A percentile compares a stretch with the other conserved stretches of the same genome.
These are phyloP conservation scores for Epinotia brunnichana DNA, from an alignment of 2,888 invertebrate species.

Conservation along the genomic window DNA sequence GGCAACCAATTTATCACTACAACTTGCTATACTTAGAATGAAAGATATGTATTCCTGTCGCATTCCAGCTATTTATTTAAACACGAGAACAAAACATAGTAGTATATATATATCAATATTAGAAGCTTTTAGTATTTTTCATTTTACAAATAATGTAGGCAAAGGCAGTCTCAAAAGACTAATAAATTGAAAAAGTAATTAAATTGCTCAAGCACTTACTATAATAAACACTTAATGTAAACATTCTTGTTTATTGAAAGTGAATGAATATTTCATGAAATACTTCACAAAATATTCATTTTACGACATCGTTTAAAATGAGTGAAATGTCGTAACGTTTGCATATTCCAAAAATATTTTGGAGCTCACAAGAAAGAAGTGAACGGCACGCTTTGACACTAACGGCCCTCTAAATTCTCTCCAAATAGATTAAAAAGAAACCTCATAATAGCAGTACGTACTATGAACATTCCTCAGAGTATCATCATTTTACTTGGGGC, in stretches of 20 bases:
- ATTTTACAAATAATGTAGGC: not conserved
- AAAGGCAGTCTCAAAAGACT: not conserved
- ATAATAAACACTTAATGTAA: conserved; percentile 10
- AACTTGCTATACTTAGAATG: too few species aligned
- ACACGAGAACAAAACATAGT: not conserved
- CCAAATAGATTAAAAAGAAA: conserved; percentile 63
- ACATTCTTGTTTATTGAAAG: conserved; percentile 34
- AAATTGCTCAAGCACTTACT: conserved; percentile 22
- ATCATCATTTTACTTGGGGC: conserved; percentile 35
- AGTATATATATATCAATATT: not conserved
- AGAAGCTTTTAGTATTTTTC: not conserved
- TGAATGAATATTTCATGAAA: conserved; percentile 38
- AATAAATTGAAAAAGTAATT: conserved; percentile 19
- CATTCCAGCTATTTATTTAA: too few species aligned
- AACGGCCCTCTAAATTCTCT: conserved; percentile 65
- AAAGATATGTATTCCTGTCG: too few species aligned
- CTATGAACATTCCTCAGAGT: conserved; percentile 46
- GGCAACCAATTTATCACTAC: too few species aligned
- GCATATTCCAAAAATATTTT: conserved; percentile 56
- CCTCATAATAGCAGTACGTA: conserved; percentile 57
- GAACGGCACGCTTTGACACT: conserved; percentile 62
- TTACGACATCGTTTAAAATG: conserved; percentile 38
- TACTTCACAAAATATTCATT: conserved; percentile 33
- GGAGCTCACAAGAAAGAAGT: conserved; percentile 56
- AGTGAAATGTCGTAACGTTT: conserved; percentile 54